Evolutionary conservation across 2,797 vertebrate genomes (phyloP), one percentile per base, ranked within the genome.

Genomic region (Eulemur rubriventer): DNA sequence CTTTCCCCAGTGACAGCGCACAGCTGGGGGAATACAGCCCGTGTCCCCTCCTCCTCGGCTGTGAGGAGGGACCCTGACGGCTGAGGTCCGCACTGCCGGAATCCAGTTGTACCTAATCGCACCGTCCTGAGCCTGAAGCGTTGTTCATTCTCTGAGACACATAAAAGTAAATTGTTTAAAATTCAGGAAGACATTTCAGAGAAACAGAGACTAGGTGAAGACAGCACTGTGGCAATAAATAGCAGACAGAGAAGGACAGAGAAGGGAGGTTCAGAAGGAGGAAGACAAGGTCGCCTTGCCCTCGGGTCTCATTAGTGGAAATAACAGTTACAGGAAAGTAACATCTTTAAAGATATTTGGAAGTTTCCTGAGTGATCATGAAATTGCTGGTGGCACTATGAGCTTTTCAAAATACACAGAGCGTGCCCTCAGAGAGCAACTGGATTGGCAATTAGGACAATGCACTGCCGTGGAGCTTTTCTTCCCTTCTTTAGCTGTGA

Each of bases 231-330:
- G 96, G 88, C 88, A 50, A 65, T 41, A 78, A 75, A 73, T 1
- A 55, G 52, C 87, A 86, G 76, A 35, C 67, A 26, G 43, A 0
- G 2, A 55, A 89, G 73, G 43, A 52, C 1, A 18, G 70, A 41
- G 41, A 41, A 41, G 41, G 41, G 26, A 22, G 43, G 41, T 26
- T 81, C 80, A 8, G 87, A 69, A 75, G 61, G 41, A 95, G n/a
- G 48, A 81, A 63, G 65, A n/a, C 85, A 84, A 94, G 94, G 94
- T 93, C 52, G 2, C 59, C 61, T n/a, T 73, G 89, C 82, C 95
- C 96, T 95, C 41, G 0, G 70, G 96, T 79, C 96, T 97, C 96
- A 93, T 97, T 97, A 97, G 94, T 78, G 41, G 80, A 88, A 96
- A 91, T 94, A 94, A 93, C 93, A 88, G 69, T 72, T 11, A 5